Evolutionary conservation across 2,888 invertebrate genomes (phyloP).

Genomic region (Apamea monoglypha): DNA sequence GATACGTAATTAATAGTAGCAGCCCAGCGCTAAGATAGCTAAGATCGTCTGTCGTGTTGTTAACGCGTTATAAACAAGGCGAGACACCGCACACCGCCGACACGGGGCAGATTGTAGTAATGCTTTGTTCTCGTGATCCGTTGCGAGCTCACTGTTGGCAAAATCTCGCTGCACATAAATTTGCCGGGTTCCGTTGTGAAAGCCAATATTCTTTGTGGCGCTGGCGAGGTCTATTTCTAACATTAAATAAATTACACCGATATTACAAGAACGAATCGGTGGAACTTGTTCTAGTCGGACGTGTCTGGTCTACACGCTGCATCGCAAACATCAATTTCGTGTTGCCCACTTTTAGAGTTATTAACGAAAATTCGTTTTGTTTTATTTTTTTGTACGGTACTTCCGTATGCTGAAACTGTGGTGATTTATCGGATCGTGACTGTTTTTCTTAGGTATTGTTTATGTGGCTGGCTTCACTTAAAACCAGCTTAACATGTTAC

Average conservation of each 20-base stretch:
- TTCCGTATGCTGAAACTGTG: constrained; percentile 29
- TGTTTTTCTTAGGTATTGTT: constrained; percentile 28
- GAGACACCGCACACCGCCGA: constrained; percentile 40
- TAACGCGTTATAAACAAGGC: constrained; percentile 61
- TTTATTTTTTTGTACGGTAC: constrained; percentile 54
- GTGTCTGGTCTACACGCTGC: constrained; percentile 82
- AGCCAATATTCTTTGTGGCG: constrained; percentile 90
- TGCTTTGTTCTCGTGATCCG: constrained; percentile 82
- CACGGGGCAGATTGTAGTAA: constrained; percentile 69
- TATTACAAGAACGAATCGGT: constrained; percentile 89
- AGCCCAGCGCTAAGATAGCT: constrained; percentile 38
- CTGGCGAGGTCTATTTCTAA: constrained; percentile 88
- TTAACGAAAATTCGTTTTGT: constrained; percentile 63
- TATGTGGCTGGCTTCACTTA: constrained; percentile 17
- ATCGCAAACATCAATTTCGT: constrained; percentile 84
- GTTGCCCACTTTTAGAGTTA: constrained; percentile 73
- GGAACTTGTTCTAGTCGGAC: constrained; percentile 85
- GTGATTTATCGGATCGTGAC: constrained; percentile 49
- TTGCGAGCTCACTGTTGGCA: constrained; percentile 78
- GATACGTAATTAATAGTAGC: constrained; percentile 61
- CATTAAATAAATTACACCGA: constrained; percentile 90
- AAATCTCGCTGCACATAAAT: constrained; percentile 89
- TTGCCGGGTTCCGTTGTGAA: constrained; percentile 89
- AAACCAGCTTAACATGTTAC: constrained; percentile 9
- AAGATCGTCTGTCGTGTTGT: constrained; percentile 56